Percentiles rank a stretch among this genome's conserved stretches.
Conservation (phyloP, 2,888 invertebrate genomes). For the Lasioglossum vierecki region DNA sequence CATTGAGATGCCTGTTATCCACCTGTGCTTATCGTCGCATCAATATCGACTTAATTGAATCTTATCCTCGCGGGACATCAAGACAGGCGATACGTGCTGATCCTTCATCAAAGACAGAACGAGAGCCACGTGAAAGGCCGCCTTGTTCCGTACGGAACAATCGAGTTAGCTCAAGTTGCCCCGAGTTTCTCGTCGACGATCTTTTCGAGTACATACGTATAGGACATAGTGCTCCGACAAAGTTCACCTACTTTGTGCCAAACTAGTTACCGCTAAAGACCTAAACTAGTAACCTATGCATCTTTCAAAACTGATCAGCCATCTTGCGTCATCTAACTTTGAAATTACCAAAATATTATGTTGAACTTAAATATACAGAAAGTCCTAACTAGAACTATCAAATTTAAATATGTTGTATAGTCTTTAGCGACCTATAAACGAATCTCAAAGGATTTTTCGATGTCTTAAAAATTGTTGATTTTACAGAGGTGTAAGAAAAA, state of each 20-base stretch:
- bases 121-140: constrained; percentile 71
- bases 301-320: neutral
- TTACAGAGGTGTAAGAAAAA: too few relatives aligned
- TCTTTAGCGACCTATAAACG: too few relatives aligned
- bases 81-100: constrained; percentile 58
- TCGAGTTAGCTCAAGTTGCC: constrained; percentile 72
- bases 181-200: constrained; percentile 54
- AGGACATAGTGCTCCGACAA: constrained; percentile 13
- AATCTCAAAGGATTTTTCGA: too few relatives aligned
- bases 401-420: too few relatives aligned
- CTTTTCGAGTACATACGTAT: constrained; percentile 49
- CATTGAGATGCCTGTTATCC: constrained; percentile 19
- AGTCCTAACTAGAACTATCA: too few relatives aligned
- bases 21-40: constrained; percentile 44
- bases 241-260: constrained; percentile 18
- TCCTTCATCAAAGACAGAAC: constrained; percentile 64
- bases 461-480: too few relatives aligned
- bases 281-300: neutral
- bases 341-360: too few relatives aligned
- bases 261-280: neutral
- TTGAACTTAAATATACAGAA: too few relatives aligned
- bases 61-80: constrained; percentile 59
- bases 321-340: neutral
- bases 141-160: constrained; percentile 74
- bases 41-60: constrained; percentile 65